These are phyloP conservation scores for Blastomussa wellsi DNA, from an alignment of 92 coral and sea anemone species.

Conservation along the genomic window DNA sequence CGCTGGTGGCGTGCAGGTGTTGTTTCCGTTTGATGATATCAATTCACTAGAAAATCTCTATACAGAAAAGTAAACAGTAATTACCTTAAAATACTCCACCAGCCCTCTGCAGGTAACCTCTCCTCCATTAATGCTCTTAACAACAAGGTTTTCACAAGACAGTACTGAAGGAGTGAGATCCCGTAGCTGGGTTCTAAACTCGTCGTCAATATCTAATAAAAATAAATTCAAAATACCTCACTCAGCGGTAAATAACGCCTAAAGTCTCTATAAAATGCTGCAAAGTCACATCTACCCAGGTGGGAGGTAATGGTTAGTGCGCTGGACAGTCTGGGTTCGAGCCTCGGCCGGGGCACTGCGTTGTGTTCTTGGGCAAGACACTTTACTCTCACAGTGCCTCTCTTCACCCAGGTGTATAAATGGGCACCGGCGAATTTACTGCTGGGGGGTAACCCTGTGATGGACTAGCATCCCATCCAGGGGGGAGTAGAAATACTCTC, in stretches of 20 bases:
- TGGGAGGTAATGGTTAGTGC: too few relatives aligned
- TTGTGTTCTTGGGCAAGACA: too few relatives aligned
- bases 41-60: not conserved
- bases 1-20: too few relatives aligned
- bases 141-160: conserved; percentile 77
- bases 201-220: conserved; percentile 82
- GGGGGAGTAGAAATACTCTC: too few relatives aligned
- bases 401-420: too few relatives aligned
- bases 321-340: too few relatives aligned
- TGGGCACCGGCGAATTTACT: too few relatives aligned
- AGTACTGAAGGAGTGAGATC: conserved; percentile 76
- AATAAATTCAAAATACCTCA: not conserved
- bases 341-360: too few relatives aligned
- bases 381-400: too few relatives aligned
- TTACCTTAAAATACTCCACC: conserved; percentile 92
- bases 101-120: conserved; percentile 93
- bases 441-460: too few relatives aligned
- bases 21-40: too few relatives aligned
- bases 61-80: not conserved
- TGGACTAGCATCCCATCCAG: too few relatives aligned
- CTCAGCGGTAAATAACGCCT: not conserved
- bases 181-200: conserved; percentile 72
- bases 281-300: not conserved
- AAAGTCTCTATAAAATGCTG: not conserved
- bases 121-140: conserved; percentile 89